Conservation (phyloP, 2,797 vertebrate genomes). For the Gymnothorax javanicus region DNA sequence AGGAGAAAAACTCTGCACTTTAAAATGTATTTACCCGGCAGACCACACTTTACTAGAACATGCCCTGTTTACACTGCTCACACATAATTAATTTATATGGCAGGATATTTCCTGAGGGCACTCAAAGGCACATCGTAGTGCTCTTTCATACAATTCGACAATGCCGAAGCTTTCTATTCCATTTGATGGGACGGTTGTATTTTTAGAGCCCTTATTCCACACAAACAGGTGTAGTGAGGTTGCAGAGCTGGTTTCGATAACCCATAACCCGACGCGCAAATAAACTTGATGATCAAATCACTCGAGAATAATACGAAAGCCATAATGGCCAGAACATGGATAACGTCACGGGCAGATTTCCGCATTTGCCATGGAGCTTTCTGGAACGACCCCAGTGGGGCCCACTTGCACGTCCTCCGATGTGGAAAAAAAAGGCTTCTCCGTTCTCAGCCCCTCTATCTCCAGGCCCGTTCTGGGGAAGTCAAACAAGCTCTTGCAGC, state of each 20-base stretch:
- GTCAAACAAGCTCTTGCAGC: not conserved
- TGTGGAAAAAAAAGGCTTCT: not conserved
- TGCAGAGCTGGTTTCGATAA: constrained; percentile 13
- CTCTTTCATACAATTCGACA: not conserved
- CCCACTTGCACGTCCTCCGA: not conserved
- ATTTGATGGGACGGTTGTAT: not conserved
- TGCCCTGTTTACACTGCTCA: not conserved
- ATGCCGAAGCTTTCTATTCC: not conserved
- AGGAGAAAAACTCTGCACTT: not conserved
- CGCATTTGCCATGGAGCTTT: not conserved
- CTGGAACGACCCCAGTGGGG: not conserved
- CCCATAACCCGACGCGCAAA: constrained; percentile 24
- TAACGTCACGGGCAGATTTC: constrained; percentile 1
- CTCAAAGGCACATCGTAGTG: not conserved
- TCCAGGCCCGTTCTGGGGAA: not conserved
- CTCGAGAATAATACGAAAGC: constrained; percentile 26
- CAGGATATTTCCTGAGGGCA: not conserved
- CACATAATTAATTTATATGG: not conserved
- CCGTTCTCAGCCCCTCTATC: not conserved
- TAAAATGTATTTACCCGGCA: not conserved
- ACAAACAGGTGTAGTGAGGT: not conserved
- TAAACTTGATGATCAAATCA: constrained; percentile 40
- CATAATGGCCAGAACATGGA: constrained; percentile 19
- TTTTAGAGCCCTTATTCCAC: not conserved
- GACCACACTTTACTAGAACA: not conserved